phyloP scores from a whole-genome alignment of 2,797 vertebrate species.

The Phalloptychus januarius region DNA sequence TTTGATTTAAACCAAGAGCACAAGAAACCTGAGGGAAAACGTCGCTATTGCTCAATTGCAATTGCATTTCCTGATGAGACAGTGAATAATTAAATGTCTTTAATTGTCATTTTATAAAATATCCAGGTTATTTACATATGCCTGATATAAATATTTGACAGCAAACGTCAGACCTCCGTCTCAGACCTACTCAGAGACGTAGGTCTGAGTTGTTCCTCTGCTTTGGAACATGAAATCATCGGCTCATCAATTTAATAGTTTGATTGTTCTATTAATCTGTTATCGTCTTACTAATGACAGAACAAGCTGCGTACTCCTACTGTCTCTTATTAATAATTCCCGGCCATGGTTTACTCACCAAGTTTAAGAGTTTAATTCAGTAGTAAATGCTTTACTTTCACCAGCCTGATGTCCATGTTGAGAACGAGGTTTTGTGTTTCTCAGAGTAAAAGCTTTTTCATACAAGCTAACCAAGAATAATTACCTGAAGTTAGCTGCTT shows the following conservation, averaged over 20 bases:
- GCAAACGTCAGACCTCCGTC: too few relatives aligned
- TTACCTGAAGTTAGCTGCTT: not conserved
- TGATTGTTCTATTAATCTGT: not conserved
- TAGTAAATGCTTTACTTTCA: not conserved
- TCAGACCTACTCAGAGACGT: too few relatives aligned
- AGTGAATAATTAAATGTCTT: not conserved
- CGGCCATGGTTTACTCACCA: not conserved
- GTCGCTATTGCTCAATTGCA: not conserved
- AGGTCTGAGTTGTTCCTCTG: not conserved
- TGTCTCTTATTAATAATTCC: not conserved
- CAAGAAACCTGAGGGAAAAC: not conserved
- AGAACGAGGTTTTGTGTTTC: not conserved
- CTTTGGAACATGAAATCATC: not conserved
- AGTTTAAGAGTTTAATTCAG: not conserved
- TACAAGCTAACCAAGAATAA: not conserved
- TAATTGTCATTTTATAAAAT: not conserved
- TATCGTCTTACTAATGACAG: not conserved
- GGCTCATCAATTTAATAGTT: not conserved
- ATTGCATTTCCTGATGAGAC: not conserved
- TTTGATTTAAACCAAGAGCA: not conserved
- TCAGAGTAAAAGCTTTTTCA: not conserved
- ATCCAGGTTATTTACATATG: not conserved
- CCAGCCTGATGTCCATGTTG: not conserved
- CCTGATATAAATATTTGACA: not conserved
- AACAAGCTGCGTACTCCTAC: not conserved